Conservation (phyloP, 2,797 vertebrate species). For the Hephaestus fuliginosus region DNA sequence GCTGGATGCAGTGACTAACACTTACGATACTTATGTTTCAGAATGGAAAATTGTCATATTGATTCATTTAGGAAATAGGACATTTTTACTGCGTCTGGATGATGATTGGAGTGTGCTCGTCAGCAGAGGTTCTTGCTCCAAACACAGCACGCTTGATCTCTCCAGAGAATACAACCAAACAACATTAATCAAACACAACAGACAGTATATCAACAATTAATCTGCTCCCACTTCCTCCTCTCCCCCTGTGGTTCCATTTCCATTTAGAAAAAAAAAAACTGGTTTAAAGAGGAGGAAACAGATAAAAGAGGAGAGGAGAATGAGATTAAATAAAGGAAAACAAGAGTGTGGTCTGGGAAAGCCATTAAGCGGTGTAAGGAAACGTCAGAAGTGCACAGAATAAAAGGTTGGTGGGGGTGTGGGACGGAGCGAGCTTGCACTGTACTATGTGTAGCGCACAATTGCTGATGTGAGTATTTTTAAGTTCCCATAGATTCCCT, state of each 20-base stretch:
- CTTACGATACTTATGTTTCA: constrained; percentile 23
- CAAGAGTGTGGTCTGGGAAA: constrained; percentile 75
- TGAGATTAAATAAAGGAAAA: constrained; percentile 75
- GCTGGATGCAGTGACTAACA: constrained; percentile 27
- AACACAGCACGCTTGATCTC: constrained; percentile 41
- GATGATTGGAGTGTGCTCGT: constrained; percentile 43
- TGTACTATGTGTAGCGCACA: constrained; percentile 58
- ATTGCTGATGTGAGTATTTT: constrained; percentile 82
- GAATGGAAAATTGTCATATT: constrained; percentile 15
- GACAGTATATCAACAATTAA: constrained; percentile 55
- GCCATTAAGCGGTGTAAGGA: constrained; percentile 70
- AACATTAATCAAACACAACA: constrained; percentile 49
- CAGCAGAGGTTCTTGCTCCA: constrained; percentile 28
- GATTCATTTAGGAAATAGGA: constrained; percentile 10
- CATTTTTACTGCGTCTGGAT: constrained; percentile 41
- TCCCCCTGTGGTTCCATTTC: constrained; percentile 9
- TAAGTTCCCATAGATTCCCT: constrained; percentile 79
- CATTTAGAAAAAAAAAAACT: constrained; percentile 42
- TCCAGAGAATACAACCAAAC: constrained; percentile 58
- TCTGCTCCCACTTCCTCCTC: constrained; percentile 19
- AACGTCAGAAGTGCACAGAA: constrained; percentile 64
- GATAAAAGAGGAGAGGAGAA: constrained; percentile 42
- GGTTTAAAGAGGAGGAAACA: constrained; percentile 54
- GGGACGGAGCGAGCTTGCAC: constrained; percentile 39
- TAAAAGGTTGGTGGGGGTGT: constrained; percentile 59